Percentiles rank a stretch among this genome's conserved stretches.
phyloP scores from a whole-genome alignment of 2,888 invertebrate genomes.

The Eupeodes luniger region DNA sequence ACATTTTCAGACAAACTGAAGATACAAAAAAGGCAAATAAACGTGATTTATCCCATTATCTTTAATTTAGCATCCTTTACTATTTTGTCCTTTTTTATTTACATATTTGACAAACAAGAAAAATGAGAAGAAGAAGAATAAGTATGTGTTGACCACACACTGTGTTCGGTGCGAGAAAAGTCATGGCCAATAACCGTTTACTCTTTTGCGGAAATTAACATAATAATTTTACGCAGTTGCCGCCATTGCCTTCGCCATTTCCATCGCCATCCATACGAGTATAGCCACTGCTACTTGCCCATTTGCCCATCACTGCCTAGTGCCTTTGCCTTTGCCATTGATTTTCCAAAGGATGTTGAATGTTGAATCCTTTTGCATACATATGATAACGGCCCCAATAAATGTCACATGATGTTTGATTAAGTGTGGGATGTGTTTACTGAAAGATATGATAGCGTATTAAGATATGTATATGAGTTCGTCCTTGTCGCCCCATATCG shows the following conservation, averaged over 20 bases:
- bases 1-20: not conserved
- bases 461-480: constrained; percentile 67
- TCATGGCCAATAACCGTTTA: constrained; percentile 55
- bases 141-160: constrained; percentile 44
- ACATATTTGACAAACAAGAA: constrained; percentile 32
- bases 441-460: constrained; percentile 71
- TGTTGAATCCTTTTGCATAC: constrained; percentile 62
- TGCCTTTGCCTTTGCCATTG: not conserved
- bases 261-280: too few species aligned
- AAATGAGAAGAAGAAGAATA: constrained; percentile 13
- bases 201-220: constrained; percentile 68
- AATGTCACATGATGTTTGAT: constrained; percentile 68
- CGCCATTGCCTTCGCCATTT: not conserved
- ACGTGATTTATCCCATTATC: constrained; percentile 75
- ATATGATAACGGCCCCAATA: constrained; percentile 58
- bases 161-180: constrained; percentile 35
- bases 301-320: too few species aligned
- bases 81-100: constrained; percentile 49
- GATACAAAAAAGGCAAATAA: constrained; percentile 45
- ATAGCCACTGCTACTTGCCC: too few species aligned
- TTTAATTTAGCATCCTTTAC: constrained; percentile 72
- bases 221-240: constrained; percentile 70
- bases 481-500: constrained; percentile 7
- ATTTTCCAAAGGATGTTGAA: not conserved
- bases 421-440: constrained; percentile 67